Evolutionary conservation across 1,140 invertebrate species (phyloP), one percentile per base, ranked within the genome.

Genomic region (Ectropis grisescens): DNA sequence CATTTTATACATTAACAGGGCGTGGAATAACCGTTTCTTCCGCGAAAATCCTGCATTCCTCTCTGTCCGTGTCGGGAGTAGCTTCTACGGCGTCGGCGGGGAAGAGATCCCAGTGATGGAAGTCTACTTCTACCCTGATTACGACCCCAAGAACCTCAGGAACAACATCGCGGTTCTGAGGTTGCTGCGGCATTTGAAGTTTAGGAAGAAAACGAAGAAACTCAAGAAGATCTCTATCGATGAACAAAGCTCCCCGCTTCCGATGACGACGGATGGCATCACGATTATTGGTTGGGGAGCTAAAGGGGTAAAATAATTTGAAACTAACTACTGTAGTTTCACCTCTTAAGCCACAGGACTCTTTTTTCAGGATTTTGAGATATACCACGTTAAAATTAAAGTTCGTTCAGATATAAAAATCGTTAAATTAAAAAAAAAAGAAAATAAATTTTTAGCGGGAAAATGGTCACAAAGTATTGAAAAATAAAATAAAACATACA

Each of bases 281-380:
- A 69, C 66, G 2, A 57, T 71, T 9, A 32, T 76, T n/a, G 69
- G 71, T 4, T 76, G 71, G 71, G 71, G 71, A n/a, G 64, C 67
- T 2, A 66, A 53, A 49, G 39, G 33, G 11, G 71, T 76, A 42
- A 64, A n/a, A n/a, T n/a, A n/a, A n/a, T n/a, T n/a, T n/a, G n/a
- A n/a, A n/a, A n/a, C n/a, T n/a, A n/a, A n/a, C n/a, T n/a, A n/a
- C n/a, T n/a, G n/a, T n/a, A n/a, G n/a, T n/a, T n/a, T n/a, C n/a
- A n/a, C n/a, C n/a, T n/a, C n/a, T n/a, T n/a, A n/a, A n/a, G n/a
- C n/a, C n/a, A n/a, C n/a, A n/a, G n/a, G n/a, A n/a, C n/a, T n/a
- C n/a, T n/a, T n/a, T n/a, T n/a, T n/a, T n/a, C n/a, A n/a, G n/a
- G n/a, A n/a, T n/a, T n/a, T n/a, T n/a, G n/a, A n/a, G n/a, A n/a